Percentiles rank a stretch among this genome's conserved stretches.
Conservation (phyloP, 2,888 invertebrate species). For the Teleogryllus oceanicus region DNA sequence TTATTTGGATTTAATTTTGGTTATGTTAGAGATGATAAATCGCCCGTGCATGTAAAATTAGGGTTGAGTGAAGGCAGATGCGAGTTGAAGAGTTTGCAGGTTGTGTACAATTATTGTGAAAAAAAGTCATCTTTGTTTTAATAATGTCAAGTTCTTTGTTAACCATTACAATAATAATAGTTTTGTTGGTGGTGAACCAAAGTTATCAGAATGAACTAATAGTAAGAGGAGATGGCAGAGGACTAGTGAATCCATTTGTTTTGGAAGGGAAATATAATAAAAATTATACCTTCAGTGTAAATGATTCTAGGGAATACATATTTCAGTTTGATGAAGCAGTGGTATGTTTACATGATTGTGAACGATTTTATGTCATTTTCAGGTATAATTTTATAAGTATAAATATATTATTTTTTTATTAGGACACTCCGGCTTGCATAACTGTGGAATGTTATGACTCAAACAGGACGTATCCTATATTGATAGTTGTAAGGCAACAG, state of each 20-base stretch:
- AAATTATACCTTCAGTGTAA: slow-evolving; percentile 42
- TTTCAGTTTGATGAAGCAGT: slow-evolving; percentile 51
- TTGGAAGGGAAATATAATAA: neutral
- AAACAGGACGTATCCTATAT: slow-evolving; percentile 58
- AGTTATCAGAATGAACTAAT: no score
- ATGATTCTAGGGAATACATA: slow-evolving; percentile 52
- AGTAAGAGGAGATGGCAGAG: no score
- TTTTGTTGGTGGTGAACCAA: no score
- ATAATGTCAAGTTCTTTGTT: no score
- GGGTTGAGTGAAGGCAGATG: no score
- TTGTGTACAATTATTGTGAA: no score
- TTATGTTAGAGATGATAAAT: no score
- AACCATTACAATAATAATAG: no score
- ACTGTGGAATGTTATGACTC: slow-evolving; percentile 48
- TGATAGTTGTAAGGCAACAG: slow-evolving; percentile 71
- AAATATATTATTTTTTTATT: slow-evolving; percentile 22
- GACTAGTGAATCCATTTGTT: neutral
- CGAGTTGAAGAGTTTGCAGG: no score
- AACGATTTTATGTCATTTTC: neutral
- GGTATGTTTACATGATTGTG: slow-evolving; percentile 39
- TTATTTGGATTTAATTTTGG: no score
- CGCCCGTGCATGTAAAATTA: no score
- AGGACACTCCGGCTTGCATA: slow-evolving; percentile 38
- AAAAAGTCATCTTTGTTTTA: no score
- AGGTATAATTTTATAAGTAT: neutral